Conservation (phyloP, 1,140 invertebrate genomes). For the Halotydeus destructor region DNA sequence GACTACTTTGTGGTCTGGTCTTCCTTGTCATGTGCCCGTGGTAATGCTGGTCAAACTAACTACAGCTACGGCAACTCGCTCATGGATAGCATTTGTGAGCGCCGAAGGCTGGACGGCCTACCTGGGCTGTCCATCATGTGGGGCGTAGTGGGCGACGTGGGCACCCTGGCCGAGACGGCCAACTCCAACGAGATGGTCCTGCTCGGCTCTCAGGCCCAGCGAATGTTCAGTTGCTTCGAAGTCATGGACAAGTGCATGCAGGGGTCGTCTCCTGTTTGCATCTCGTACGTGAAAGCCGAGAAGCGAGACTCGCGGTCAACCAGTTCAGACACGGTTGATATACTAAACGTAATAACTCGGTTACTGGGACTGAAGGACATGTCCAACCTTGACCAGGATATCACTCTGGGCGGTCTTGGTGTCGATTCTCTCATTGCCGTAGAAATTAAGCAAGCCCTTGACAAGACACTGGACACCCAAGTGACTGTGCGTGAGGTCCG, state of each 20-base stretch:
- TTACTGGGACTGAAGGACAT: conserved; percentile 63
- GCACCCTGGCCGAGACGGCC: conserved; percentile 43
- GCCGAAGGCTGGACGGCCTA: conserved; percentile 34
- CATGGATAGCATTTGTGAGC: conserved; percentile 60
- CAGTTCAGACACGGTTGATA: not conserved
- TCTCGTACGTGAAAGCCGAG: conserved; percentile 1
- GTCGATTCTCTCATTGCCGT: conserved; percentile 94
- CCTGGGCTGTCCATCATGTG: conserved; percentile 73
- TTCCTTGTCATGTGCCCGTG: conserved; percentile 77
- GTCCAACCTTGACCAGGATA: conserved; percentile 42
- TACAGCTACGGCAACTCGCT: conserved; percentile 85
- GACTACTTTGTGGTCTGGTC: conserved; percentile 91
- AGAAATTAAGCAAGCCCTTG: conserved; percentile 48
- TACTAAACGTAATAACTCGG: conserved; percentile 1
- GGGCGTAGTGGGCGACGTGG: conserved; percentile 91
- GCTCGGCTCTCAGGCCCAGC: conserved; percentile 74
- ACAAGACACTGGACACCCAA: conserved; percentile 61
- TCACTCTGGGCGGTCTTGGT: conserved; percentile 48
- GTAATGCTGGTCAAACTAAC: conserved; percentile 81
- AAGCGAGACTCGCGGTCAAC: conserved; percentile 30
- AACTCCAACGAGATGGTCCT: conserved; percentile 60
- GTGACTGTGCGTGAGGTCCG: conserved; percentile 72
- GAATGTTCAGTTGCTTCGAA: conserved; percentile 62
- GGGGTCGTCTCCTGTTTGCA: conserved; percentile 11
- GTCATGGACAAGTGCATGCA: conserved; percentile 70